Evolutionary conservation across 2,113 vertebrate genomes (phyloP).

Genomic region (Colaptes auratus): DNA sequence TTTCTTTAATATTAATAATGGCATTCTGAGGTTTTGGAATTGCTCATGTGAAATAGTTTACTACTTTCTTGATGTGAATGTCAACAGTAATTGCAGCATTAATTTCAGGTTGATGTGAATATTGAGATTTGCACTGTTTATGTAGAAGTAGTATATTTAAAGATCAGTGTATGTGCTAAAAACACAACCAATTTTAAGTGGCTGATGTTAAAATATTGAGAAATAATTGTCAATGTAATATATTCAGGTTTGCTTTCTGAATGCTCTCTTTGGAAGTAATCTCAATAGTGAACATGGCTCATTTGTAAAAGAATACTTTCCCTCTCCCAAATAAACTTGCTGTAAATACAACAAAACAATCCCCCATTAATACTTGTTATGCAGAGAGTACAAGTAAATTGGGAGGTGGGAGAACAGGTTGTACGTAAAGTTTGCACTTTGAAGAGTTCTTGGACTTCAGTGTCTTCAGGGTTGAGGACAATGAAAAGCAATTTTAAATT

Average conservation of each 20-base stretch:
- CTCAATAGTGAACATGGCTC: conserved; percentile 53
- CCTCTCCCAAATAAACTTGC: conserved; percentile 57
- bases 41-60: conserved; percentile 71
- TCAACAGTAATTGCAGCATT: conserved; percentile 75
- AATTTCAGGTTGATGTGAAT: conserved; percentile 76
- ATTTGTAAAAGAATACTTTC: conserved; percentile 59
- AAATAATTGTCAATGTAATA: conserved; percentile 68
- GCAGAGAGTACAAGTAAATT: not conserved
- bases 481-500: not conserved
- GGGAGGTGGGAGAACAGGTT: not conserved
- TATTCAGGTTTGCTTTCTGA: conserved; percentile 72
- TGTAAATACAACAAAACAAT: conserved; percentile 54
- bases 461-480: not conserved
- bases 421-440: not conserved
- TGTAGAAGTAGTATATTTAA: conserved; percentile 78
- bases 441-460: not conserved
- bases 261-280: conserved; percentile 55
- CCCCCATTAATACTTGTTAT: conserved; percentile 34
- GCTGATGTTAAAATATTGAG: conserved; percentile 73
- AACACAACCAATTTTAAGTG: conserved; percentile 69
- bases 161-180: conserved; percentile 74
- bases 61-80: conserved; percentile 72
- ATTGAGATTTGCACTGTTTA: conserved; percentile 75
- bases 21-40: conserved; percentile 69
- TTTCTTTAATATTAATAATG: conserved; percentile 66